A percentile compares a stretch with the other conserved stretches of the same genome.
Evolutionary conservation across 2,888 invertebrate genomes (phyloP).

Genomic region (Hofmannophila pseudospretella): DNA sequence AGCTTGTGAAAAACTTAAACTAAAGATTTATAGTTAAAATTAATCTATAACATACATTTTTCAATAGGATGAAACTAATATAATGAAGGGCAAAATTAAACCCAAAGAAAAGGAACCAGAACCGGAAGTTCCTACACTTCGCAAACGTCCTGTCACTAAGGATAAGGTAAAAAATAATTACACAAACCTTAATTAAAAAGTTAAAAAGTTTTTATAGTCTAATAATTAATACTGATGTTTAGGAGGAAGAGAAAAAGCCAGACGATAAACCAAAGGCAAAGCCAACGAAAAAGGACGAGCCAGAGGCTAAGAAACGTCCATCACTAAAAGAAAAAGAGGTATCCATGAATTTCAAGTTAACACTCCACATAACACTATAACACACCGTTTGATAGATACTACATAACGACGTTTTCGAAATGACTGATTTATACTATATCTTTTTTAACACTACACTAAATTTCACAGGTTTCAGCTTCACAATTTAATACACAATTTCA

Average conservation of each 20-base stretch:
- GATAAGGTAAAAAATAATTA: conserved; percentile 52
- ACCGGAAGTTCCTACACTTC: conserved; percentile 58
- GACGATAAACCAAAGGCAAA: conserved; percentile 69
- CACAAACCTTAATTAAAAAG: neutral
- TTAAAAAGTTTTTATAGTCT: neutral
- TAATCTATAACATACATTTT: conserved; percentile 16
- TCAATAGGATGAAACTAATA: conserved; percentile 61
- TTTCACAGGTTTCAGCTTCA: conserved; percentile 20
- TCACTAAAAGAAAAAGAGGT: conserved; percentile 72
- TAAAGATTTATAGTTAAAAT: conserved; percentile 2
- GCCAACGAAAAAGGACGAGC: conserved; percentile 56
- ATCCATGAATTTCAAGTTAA: conserved; percentile 18
- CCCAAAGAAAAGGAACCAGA: conserved; percentile 66
- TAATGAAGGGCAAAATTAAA: conserved; percentile 69
- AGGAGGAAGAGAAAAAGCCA: conserved; percentile 66
- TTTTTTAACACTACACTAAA: conserved; percentile 27
- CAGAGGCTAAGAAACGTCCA: conserved; percentile 59
- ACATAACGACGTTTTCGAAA: conserved; percentile 20
- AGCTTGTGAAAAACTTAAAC: neutral
- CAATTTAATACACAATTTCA: conserved; percentile 14
- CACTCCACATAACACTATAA: conserved; percentile 23
- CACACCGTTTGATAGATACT: conserved; percentile 19
- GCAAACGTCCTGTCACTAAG: conserved; percentile 61
- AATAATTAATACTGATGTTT: conserved; percentile 20
- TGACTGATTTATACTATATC: conserved; percentile 12